phyloP scores from a whole-genome alignment of 2,113 vertebrate species.

The Shinisaurus crocodilurus region DNA sequence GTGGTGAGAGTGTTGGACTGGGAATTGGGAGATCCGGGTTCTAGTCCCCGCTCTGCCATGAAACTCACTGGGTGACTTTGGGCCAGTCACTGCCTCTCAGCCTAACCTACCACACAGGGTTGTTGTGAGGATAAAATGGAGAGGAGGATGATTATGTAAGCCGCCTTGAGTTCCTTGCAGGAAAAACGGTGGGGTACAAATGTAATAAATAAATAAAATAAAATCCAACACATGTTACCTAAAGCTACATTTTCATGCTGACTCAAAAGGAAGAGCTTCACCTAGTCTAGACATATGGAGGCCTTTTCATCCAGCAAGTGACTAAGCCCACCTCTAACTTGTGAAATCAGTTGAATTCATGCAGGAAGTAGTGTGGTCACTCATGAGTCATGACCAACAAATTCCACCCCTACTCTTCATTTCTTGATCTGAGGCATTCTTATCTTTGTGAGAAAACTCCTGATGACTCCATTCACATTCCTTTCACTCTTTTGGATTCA shows the following conservation, averaged over 20 bases:
- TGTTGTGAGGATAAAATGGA: too few relatives aligned
- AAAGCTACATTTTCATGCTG: slow-evolving; percentile 21
- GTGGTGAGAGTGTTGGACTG: too few relatives aligned
- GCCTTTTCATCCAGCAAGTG: slow-evolving; percentile 53
- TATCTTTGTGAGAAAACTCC: neutral
- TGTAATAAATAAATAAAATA: too few relatives aligned
- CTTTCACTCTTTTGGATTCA: neutral
- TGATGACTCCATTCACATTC: neutral
- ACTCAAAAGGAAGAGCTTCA: slow-evolving; percentile 59
- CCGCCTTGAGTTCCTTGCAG: too few relatives aligned
- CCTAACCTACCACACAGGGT: too few relatives aligned
- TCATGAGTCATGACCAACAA: slow-evolving; percentile 12
- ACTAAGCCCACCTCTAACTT: slow-evolving; percentile 54
- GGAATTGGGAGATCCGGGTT: too few relatives aligned
- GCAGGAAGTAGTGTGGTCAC: neutral
- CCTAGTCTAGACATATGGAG: slow-evolving; percentile 31
- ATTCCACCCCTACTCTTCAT: slow-evolving; percentile 17
- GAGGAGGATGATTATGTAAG: too few relatives aligned
- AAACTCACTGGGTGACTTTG: too few relatives aligned
- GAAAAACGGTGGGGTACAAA: too few relatives aligned
- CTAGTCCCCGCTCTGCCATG: too few relatives aligned
- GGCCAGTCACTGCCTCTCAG: too few relatives aligned
- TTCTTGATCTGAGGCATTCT: slow-evolving; percentile 6
- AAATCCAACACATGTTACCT: neutral
- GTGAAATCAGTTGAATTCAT: neutral